These are phyloP conservation scores for Diadumene lineata DNA, from an alignment of 92 coral and sea anemone species.

Conservation along the genomic window DNA sequence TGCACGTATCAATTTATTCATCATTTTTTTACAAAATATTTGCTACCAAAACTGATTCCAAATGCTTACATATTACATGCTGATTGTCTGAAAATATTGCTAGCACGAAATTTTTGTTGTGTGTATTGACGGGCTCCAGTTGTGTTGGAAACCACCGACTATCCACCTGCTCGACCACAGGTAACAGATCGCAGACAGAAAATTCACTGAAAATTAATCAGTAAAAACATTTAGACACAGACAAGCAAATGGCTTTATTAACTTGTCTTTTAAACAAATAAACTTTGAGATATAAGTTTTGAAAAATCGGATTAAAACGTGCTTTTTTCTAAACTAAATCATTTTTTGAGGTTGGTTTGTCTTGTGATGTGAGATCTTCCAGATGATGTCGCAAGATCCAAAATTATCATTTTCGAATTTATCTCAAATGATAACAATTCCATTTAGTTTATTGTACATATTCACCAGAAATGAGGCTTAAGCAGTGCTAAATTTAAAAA, in stretches of 20 bases:
- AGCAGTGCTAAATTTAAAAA: neutral
- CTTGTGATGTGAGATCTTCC: neutral
- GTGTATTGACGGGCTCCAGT: too few relatives aligned
- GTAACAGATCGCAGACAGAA: neutral
- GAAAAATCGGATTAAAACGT: neutral
- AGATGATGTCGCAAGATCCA: neutral
- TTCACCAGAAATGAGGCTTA: neutral
- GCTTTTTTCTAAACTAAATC: too few relatives aligned
- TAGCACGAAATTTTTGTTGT: too few relatives aligned
- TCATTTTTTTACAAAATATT: too few relatives aligned
- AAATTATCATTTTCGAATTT: neutral
- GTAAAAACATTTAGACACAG: neutral
- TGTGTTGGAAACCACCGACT: neutral
- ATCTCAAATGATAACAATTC: neutral
- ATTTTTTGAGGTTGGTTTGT: too few relatives aligned
- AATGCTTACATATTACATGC: neutral
- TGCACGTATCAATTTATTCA: too few relatives aligned
- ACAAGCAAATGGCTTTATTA: neutral
- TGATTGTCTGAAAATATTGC: too few relatives aligned
- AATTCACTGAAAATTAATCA: neutral
- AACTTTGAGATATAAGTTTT: neutral
- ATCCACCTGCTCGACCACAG: neutral
- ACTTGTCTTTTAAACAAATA: neutral
- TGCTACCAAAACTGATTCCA: neutral
- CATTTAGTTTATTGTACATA: neutral